phyloP scores from a whole-genome alignment of 2,797 vertebrate genomes.

The Acanthurus tractus region DNA sequence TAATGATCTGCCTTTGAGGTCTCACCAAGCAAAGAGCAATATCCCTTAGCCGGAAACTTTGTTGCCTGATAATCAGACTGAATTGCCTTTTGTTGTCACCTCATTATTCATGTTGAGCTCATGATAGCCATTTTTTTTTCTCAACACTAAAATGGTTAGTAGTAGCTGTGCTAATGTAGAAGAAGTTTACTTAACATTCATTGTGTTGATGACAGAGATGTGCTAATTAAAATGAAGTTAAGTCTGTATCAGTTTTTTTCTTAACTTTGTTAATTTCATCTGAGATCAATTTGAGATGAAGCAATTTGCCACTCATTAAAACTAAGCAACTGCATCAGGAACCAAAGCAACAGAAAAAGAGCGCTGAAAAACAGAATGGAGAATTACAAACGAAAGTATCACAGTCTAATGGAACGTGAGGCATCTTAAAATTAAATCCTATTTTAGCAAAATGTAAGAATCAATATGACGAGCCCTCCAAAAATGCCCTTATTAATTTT shows the following conservation, averaged over 20 bases:
- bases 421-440: not conserved
- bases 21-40: not conserved
- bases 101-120: not conserved
- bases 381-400: not conserved
- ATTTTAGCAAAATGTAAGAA: not conserved
- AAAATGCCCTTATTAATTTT: not conserved
- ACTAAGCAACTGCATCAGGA: not conserved
- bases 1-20: not conserved
- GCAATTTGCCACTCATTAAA: not conserved
- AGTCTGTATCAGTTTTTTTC: not conserved
- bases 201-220: not conserved
- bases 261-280: not conserved
- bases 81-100: not conserved
- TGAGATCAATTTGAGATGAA: not conserved
- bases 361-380: not conserved
- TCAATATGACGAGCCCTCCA: not conserved
- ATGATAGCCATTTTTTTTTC: not conserved
- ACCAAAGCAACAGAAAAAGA: not conserved
- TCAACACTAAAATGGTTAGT: not conserved
- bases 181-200: not conserved
- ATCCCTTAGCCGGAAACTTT: not conserved
- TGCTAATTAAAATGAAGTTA: conserved; percentile 5
- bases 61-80: not conserved
- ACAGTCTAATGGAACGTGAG: not conserved
- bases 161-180: not conserved